Conservation (phyloP, 2,888 invertebrate genomes). For the Anarsia innoxiella region DNA sequence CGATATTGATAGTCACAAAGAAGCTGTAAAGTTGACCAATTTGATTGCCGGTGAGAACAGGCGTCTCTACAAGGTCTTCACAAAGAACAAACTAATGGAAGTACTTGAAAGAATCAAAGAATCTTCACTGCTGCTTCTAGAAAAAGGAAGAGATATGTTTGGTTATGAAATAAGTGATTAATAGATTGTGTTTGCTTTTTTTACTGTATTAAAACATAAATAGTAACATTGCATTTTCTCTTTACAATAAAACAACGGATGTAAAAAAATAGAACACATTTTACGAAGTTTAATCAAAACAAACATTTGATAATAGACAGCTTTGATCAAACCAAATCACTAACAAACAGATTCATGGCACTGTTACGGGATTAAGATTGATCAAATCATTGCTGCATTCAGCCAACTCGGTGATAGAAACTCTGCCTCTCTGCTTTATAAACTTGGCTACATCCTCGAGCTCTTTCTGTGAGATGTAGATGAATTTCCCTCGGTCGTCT, state of each 20-base stretch:
- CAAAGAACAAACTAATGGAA: slow-evolving; percentile 84
- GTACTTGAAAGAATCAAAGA: slow-evolving; percentile 85
- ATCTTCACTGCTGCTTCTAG: slow-evolving; percentile 83
- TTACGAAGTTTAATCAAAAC: too few species aligned
- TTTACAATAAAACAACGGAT: slow-evolving; percentile 12
- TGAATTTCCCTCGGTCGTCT: slow-evolving; percentile 99
- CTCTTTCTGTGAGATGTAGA: slow-evolving; percentile 95
- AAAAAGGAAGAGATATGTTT: slow-evolving; percentile 88
- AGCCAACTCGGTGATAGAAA: slow-evolving; percentile 94
- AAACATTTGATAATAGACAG: slow-evolving; percentile 5
- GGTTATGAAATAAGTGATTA: slow-evolving; percentile 76
- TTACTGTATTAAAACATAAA: slow-evolving; percentile 34
- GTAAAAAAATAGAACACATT: slow-evolving; percentile 15
- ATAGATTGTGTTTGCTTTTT: slow-evolving; percentile 15
- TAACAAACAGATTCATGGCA: slow-evolving; percentile 25
- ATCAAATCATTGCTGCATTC: slow-evolving; percentile 96
- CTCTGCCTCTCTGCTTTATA: slow-evolving; percentile 94
- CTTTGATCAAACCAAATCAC: background rate
- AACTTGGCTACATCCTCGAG: slow-evolving; percentile 95
- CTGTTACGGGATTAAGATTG: slow-evolving; percentile 79
- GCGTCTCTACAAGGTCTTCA: slow-evolving; percentile 86
- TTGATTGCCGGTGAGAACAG: slow-evolving; percentile 86
- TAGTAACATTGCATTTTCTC: slow-evolving; percentile 32
- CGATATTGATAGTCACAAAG: slow-evolving; percentile 83
- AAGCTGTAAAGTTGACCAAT: slow-evolving; percentile 81